Evolutionary conservation across 2,113 vertebrate species (phyloP), one percentile per base, ranked within the genome.

Genomic region (Hipposideros armiger): DNA sequence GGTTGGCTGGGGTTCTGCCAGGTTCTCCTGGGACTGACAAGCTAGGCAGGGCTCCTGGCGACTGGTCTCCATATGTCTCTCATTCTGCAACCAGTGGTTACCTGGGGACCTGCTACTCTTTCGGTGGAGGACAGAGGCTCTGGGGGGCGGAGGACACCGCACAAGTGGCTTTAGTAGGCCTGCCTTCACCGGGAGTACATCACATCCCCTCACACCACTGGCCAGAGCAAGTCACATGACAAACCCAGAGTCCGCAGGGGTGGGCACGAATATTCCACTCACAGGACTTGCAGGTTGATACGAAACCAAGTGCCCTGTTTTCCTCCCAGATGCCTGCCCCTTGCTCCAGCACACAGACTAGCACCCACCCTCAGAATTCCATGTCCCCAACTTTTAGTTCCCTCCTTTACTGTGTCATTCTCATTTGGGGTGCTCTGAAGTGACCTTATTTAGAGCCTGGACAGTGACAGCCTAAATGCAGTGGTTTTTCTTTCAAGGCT

Each of bases 111-210:
- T 20, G 40, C 4, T 17, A 1, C 19, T 80, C 50, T 84, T 30
- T 6, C 0, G 11, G 28, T 2, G 1, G 47, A 36, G 4, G 69
- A 58, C 84, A 62, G 52, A 32, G 60, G 69, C 24, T 7, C n/a
- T 11, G 58, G 16, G 30, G 14, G 3, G 5, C 47, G 5, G 42
- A 28, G 47, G 30, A 36, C 24, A 14, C 32, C 4, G 0, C 36
- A 16, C 1, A 2, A 3, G 32, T 7, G 26, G n/a, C 60, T 0
- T 47, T 11, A 1, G 2, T 0, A 0, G 1, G 10, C 60, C 54
- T 1, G 22, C 73, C 16, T 22, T 54, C 67, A 17, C 73, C 50
- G 30, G 26, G 32, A n/a, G 24, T 3, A 26, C 19, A 0, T 26
- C 60, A 17, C 78, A 4, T 36, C 30, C 28, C 2, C 11, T 47